phyloP scores from a whole-genome alignment of 92 coral and sea anemone species.

The Galaxea fascicularis region DNA sequence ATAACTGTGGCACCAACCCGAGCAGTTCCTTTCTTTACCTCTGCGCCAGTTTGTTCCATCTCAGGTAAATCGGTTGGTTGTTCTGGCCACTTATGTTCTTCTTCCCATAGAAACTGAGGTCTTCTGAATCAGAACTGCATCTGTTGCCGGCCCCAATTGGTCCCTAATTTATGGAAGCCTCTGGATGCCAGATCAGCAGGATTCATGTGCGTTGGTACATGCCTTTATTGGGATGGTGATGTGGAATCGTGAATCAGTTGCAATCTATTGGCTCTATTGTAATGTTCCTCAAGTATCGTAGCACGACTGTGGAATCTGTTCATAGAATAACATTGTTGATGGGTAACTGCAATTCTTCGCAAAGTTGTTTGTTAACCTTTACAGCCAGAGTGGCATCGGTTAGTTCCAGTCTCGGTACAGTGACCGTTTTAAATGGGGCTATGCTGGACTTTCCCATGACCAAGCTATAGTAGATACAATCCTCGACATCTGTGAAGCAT shows the following conservation, averaged over 20 bases:
- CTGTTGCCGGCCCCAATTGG: constrained; percentile 14
- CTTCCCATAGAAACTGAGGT: constrained; percentile 47
- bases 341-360: constrained; percentile 28
- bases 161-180: constrained; percentile 38
- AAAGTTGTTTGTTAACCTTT: constrained; percentile 17
- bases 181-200: neutral
- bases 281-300: neutral
- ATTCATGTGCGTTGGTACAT: neutral
- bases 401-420: constrained; percentile 42
- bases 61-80: constrained; percentile 15
- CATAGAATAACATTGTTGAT: constrained; percentile 16
- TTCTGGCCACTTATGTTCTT: constrained; percentile 34
- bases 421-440: constrained; percentile 34
- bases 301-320: constrained; percentile 15
- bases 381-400: constrained; percentile 41
- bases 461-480: constrained; percentile 23
- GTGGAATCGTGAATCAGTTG: neutral
- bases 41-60: constrained; percentile 9
- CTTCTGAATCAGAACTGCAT: constrained; percentile 37
- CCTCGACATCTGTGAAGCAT: constrained; percentile 21
- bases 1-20: neutral
- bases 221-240: neutral
- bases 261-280: neutral
- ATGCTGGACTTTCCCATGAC: constrained; percentile 37
- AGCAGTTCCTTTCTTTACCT: neutral